Base-by-base conservation (phyloP, 2,888 invertebrate species). In the Hedychridium roseum region DNA sequence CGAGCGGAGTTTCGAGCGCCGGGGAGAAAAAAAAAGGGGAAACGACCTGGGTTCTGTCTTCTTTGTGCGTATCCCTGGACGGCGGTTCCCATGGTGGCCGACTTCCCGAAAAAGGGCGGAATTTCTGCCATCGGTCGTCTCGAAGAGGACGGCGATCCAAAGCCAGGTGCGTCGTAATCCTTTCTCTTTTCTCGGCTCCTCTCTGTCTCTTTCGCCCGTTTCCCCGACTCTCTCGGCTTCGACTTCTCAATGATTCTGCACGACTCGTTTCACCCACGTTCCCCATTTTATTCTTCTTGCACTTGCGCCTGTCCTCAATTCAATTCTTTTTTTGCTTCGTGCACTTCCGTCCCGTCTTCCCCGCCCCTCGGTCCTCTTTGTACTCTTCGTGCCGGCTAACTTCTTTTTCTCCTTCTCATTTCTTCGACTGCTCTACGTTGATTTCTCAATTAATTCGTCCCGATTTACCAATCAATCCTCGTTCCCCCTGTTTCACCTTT, bases 31-130 rank as follows among this genome's bases (percentile, higher is more conserved):
- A 37, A 44, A 46, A 54, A 45, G 51, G 57, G 57, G 60, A 57
- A 54, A 55, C 53, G 51, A 35, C 12, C 20, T 20, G 20, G 17
- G 18, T 7, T 12, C 17, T 2, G 2, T 30, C 9, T 38, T 32
- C 58, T 50, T 61, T 59, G 50, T 54, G 47, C 15, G 35, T 37
- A 23, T 11, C 5, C 11, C 17, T 20, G 16, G 16, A 34, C 20
- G 30, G 35, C 46, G 62, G 69, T 71, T 71, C 70, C 70, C 70
- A 71, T 69, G 69, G 64, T 53, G 49, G 56, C 55, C 38, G 46
- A 50, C 51, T 34, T 50, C 43, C 50, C 57, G 54, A 55, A 52
- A 66, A 62, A 70, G 62, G 63, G 62, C 61, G 62, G 54, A 57
- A 58, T 60, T 57, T 60, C 56, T 57, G 11, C 23, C 23, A 6